phyloP scores from a whole-genome alignment of 2,113 vertebrate genomes.

The Puntigrus tetrazona region DNA sequence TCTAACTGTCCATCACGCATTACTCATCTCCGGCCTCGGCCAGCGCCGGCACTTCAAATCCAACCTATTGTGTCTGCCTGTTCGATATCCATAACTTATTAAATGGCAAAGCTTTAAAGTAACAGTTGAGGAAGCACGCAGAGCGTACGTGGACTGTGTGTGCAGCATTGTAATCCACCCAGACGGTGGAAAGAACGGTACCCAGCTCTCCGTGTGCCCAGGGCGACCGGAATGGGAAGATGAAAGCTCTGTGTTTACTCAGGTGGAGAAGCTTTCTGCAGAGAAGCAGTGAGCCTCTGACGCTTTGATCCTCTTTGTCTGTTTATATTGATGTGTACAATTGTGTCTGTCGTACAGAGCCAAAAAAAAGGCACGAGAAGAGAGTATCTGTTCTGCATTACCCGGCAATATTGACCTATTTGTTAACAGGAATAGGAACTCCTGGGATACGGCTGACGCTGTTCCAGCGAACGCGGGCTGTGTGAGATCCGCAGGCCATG shows the following conservation, averaged over 20 bases:
- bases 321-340: slow-evolving; percentile 41
- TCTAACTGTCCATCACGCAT: slow-evolving; percentile 40
- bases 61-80: slow-evolving; percentile 23
- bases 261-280: slow-evolving; percentile 52
- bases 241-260: slow-evolving; percentile 58
- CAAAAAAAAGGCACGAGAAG: slow-evolving; percentile 9
- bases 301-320: slow-evolving; percentile 56
- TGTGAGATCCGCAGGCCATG: slow-evolving; percentile 15
- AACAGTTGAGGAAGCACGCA: slow-evolving; percentile 23
- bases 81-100: slow-evolving; percentile 36
- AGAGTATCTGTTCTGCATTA: slow-evolving; percentile 20
- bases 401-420: slow-evolving; percentile 22
- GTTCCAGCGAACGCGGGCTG: slow-evolving; percentile 14
- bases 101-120: slow-evolving; percentile 39
- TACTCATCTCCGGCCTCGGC: slow-evolving; percentile 21
- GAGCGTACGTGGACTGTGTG: slow-evolving; percentile 37
- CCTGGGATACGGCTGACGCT: neutral
- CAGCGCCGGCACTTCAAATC: neutral
- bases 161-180: slow-evolving; percentile 51
- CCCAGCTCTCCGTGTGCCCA: slow-evolving; percentile 39
- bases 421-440: slow-evolving; percentile 12
- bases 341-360: slow-evolving; percentile 23
- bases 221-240: slow-evolving; percentile 53
- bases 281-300: slow-evolving; percentile 44
- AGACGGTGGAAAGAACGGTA: slow-evolving; percentile 42